Conservation (phyloP, 2,113 vertebrate species). For the Odocoileus virginianus region DNA sequence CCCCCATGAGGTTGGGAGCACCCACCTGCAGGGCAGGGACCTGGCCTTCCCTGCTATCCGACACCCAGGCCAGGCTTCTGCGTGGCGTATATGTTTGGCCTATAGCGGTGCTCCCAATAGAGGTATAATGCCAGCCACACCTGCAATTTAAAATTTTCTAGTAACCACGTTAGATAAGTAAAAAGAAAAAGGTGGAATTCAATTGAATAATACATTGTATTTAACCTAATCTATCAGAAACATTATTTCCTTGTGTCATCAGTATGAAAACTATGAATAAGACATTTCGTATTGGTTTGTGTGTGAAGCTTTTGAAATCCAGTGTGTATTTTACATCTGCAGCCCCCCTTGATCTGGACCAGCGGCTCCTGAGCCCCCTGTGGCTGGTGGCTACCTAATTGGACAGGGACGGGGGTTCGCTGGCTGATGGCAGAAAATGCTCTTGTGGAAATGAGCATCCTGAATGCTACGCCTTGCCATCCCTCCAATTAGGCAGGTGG, state of each 20-base stretch:
- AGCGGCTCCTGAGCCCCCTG: not conserved
- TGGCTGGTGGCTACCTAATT: not conserved
- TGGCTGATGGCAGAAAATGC: not conserved
- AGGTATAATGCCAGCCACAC: rapidly evolving
- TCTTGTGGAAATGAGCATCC: not conserved
- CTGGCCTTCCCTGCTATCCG: not conserved
- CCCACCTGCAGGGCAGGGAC: too few relatives aligned
- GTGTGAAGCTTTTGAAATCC: not conserved
- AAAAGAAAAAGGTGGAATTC: not conserved
- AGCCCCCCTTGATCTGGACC: rapidly evolving
- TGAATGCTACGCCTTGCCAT: rapidly evolving
- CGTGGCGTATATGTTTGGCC: rapidly evolving
- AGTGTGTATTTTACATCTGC: not conserved
- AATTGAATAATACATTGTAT: not conserved
- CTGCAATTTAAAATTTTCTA: not conserved
- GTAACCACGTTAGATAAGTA: not conserved
- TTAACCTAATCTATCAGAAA: not conserved
- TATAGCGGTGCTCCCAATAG: rapidly evolving
- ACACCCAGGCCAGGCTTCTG: not conserved
- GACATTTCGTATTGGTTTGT: not conserved
- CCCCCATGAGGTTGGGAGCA: rapidly evolving
- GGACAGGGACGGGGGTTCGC: not conserved
- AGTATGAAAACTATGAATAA: not conserved
- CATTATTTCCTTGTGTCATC: not conserved
- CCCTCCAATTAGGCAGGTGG: not conserved